These are phyloP conservation scores for Bombyx huttoni DNA, from an alignment of 2,888 invertebrate species.

Conservation along the genomic window DNA sequence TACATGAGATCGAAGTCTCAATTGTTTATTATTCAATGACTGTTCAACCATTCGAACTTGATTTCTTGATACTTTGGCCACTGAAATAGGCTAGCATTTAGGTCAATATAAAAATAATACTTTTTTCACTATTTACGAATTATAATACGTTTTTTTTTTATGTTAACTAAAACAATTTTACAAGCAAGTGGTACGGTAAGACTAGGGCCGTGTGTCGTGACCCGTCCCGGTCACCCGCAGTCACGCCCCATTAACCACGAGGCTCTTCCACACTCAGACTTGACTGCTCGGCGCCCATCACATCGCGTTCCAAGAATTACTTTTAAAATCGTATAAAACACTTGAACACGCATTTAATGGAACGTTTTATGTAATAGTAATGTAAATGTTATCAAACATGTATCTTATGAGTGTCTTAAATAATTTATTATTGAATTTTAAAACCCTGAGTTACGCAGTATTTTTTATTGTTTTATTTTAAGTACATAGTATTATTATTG, in stretches of 20 bases:
- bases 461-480: too few species aligned
- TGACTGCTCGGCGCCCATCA: constrained; percentile 17
- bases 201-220: constrained; percentile 38
- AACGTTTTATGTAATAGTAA: not conserved
- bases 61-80: too few species aligned
- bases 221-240: constrained; percentile 38
- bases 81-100: too few species aligned
- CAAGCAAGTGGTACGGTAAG: not conserved
- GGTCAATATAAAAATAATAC: too few species aligned
- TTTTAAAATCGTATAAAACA: not conserved
- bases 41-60: too few species aligned
- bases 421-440: not conserved
- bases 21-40: too few species aligned
- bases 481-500: too few species aligned
- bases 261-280: constrained; percentile 28
- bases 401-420: not conserved
- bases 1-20: too few species aligned
- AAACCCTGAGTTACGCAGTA: not conserved
- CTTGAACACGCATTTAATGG: not conserved
- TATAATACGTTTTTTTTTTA: too few species aligned
- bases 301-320: constrained; percentile 27
- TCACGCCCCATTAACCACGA: constrained; percentile 56
- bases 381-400: not conserved
- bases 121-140: too few species aligned
- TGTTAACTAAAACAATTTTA: not conserved